phyloP scores from a whole-genome alignment of 1,140 invertebrate species.

The Spodoptera frugiperda region DNA sequence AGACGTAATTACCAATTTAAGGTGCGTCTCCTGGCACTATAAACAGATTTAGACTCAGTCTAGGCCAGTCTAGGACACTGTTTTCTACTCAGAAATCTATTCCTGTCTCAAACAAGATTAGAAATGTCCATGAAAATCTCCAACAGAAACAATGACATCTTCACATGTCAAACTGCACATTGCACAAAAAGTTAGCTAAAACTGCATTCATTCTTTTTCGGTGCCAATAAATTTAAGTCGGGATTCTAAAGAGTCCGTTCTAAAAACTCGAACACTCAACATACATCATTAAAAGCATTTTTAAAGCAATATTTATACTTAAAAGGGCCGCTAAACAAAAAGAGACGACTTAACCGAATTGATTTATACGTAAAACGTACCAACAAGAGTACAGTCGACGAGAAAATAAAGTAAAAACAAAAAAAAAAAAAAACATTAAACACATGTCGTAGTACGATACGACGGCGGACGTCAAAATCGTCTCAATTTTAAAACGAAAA shows the following conservation, averaged over 20 bases:
- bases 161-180: background rate
- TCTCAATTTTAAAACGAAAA: slow-evolving; percentile 82
- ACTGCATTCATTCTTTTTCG: slow-evolving; percentile 16
- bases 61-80: too few species aligned
- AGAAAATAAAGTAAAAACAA: background rate
- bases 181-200: background rate
- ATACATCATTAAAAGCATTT: slow-evolving; percentile 74
- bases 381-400: slow-evolving; percentile 50
- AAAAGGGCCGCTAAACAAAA: slow-evolving; percentile 64
- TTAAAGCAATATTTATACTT: slow-evolving; percentile 70
- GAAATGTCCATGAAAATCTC: background rate
- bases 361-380: slow-evolving; percentile 67
- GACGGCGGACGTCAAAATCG: slow-evolving; percentile 79
- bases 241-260: slow-evolving; percentile 1
- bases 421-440: slow-evolving; percentile 56
- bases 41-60: too few species aligned
- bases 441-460: slow-evolving; percentile 67
- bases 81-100: background rate
- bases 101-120: background rate
- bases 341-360: slow-evolving; percentile 65
- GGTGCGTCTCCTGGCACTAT: too few species aligned
- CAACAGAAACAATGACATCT: background rate
- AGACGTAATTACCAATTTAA: too few species aligned
- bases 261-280: slow-evolving; percentile 45
- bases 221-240: slow-evolving; percentile 14